Conservation (phyloP, 2,888 invertebrate species). For the Pyrrhosoma nymphula region DNA sequence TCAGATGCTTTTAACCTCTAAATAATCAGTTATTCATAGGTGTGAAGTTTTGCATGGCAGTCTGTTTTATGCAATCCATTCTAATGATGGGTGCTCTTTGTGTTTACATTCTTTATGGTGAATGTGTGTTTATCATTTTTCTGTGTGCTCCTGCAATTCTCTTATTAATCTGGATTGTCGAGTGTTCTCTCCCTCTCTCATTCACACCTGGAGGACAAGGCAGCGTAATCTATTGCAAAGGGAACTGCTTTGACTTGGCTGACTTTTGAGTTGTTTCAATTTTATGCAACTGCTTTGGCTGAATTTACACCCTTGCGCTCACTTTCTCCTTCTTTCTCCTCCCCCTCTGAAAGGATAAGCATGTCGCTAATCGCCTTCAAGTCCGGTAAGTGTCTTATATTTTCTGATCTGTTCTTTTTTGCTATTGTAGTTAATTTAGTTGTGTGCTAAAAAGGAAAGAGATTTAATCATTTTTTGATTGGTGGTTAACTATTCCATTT, state of each 20-base stretch:
- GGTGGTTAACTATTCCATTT: not conserved
- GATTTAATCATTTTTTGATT: not conserved
- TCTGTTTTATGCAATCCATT: not conserved
- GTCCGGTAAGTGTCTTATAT: slow-evolving; percentile 72
- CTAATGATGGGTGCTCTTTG: not conserved
- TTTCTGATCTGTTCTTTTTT: not conserved
- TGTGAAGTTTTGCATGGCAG: not conserved
- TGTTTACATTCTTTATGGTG: not conserved
- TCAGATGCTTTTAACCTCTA: not conserved
- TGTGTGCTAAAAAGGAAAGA: not conserved
- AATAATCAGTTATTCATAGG: not conserved
- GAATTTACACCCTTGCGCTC: slow-evolving; percentile 34
- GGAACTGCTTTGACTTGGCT: slow-evolving; percentile 74
- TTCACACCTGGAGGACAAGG: not conserved
- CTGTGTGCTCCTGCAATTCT: not conserved
- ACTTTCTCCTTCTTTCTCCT: slow-evolving; percentile 66
- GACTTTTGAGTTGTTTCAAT: slow-evolving; percentile 74
- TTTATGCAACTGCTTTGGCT: slow-evolving; percentile 47
- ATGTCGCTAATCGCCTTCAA: slow-evolving; percentile 71
- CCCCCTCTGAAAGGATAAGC: slow-evolving; percentile 72
- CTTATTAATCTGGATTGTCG: not conserved
- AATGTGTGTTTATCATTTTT: not conserved
- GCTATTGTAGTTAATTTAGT: not conserved
- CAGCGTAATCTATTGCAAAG: not conserved
- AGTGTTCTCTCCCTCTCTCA: not conserved